These are phyloP conservation scores for Micoletzkya japonica DNA, from an alignment of 2,888 invertebrate species.

Conservation along the genomic window DNA sequence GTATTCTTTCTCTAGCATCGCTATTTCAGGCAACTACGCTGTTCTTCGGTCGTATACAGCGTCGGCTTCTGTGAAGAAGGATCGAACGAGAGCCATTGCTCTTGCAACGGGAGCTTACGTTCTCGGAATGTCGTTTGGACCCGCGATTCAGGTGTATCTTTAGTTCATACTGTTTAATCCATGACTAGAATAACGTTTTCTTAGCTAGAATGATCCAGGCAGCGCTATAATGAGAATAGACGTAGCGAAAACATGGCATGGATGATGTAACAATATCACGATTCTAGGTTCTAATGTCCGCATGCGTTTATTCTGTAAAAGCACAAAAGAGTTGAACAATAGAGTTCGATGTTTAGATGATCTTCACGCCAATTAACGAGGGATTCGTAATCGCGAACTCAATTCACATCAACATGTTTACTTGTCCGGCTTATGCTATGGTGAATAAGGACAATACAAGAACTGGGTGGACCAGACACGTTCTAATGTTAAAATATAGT, in stretches of 20 bases:
- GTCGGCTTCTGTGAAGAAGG: slow-evolving; percentile 10
- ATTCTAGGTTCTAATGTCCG: not conserved
- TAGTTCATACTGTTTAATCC: too few species aligned
- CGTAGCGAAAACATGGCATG: not conserved
- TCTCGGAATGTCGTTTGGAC: slow-evolving; percentile 20
- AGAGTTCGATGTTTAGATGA: slow-evolving; percentile 1
- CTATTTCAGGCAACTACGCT: slow-evolving; percentile 19
- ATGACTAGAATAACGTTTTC: too few species aligned
- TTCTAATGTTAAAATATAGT: too few species aligned
- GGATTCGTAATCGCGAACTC: not conserved
- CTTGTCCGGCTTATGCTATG: slow-evolving; percentile 10
- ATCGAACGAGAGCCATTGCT: slow-evolving; percentile 22
- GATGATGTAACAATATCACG: not conserved
- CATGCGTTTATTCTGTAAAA: not conserved
- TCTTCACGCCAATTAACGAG: slow-evolving; percentile 14
- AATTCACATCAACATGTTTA: slow-evolving; percentile 22
- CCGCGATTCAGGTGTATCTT: slow-evolving; percentile 25
- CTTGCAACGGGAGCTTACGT: slow-evolving; percentile 20
- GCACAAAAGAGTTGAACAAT: not conserved
- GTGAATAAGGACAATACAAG: too few species aligned
- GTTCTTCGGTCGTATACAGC: slow-evolving; percentile 25
- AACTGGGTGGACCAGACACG: too few species aligned
- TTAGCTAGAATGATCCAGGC: too few species aligned
- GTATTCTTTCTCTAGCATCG: too few species aligned
- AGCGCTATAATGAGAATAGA: too few species aligned